Percentiles rank a stretch among this genome's conserved stretches.
phyloP scores from a whole-genome alignment of 2,888 invertebrate genomes.

The Acanthosepion lycidas region DNA sequence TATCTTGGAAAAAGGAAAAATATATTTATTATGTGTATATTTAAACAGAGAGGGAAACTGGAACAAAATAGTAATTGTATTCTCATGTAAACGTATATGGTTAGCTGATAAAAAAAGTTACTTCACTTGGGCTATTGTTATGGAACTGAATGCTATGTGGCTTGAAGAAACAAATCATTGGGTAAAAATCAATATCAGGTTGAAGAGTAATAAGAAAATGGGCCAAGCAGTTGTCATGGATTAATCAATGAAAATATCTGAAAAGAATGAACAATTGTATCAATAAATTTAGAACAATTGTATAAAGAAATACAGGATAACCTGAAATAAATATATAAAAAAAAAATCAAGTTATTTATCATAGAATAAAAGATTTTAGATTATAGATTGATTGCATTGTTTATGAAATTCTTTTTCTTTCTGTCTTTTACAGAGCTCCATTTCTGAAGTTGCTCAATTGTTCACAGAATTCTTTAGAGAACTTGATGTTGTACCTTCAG shows the following conservation, averaged over 20 bases:
- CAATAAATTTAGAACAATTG: neutral
- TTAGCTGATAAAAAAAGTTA: neutral
- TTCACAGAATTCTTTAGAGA: conserved; percentile 91
- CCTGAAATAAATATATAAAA: neutral
- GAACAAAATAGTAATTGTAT: neutral
- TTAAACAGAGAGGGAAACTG: no score
- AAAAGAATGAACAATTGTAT: neutral
- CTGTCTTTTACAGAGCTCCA: conserved; percentile 81
- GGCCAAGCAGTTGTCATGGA: neutral
- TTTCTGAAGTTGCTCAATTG: conserved; percentile 87
- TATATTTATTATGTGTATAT: no score
- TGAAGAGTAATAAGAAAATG: neutral
- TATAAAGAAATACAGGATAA: neutral
- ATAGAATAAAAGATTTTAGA: neutral
- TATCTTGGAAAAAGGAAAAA: no score
- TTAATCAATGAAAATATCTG: neutral
- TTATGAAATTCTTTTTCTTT: neutral
- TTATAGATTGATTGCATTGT: neutral
- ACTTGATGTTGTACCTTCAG: conserved; percentile 88
- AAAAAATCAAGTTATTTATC: neutral
- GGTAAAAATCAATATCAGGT: neutral
- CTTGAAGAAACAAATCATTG: neutral
- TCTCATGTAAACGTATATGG: neutral
- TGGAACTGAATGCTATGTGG: neutral
- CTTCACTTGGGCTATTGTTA: neutral